Evolutionary conservation across 2,113 vertebrate species (phyloP).

Genomic region (Ameiurus melas): DNA sequence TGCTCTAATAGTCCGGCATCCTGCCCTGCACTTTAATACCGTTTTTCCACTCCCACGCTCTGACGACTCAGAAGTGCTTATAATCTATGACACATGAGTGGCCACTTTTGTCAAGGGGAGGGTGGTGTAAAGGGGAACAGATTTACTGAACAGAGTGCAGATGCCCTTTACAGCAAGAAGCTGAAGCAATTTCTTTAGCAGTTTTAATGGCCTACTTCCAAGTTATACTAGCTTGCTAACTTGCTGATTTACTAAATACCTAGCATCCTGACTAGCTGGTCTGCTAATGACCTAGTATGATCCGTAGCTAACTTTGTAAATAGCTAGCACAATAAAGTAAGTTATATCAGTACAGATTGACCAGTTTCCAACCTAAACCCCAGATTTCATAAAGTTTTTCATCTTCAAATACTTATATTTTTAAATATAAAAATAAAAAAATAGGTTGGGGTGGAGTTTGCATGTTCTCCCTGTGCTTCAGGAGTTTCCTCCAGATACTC

Average conservation of each 20-base stretch:
- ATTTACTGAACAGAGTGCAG: slow-evolving; percentile 16
- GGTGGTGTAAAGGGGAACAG: slow-evolving; percentile 18
- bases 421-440: background rate
- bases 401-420: background rate
- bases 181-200: background rate
- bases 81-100: slow-evolving; percentile 17
- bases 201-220: background rate
- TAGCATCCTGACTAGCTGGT: background rate
- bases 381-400: too few relatives aligned
- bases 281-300: background rate
- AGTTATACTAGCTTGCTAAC: background rate
- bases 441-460: too few relatives aligned
- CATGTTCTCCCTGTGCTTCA: too few relatives aligned
- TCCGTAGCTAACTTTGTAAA: background rate
- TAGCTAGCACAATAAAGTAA: background rate
- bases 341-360: background rate
- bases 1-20: background rate
- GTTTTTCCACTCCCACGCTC: slow-evolving; percentile 6
- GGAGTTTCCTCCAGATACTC: too few relatives aligned
- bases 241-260: background rate
- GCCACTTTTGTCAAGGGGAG: slow-evolving; percentile 13
- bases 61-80: slow-evolving; percentile 26
- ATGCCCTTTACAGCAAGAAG: background rate
- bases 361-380: background rate
- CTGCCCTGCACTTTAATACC: slow-evolving; percentile 4